A percentile compares a stretch with the other conserved stretches of the same genome.
phyloP scores from a whole-genome alignment of 2,113 vertebrate genomes.

The Echinops telfairi region DNA sequence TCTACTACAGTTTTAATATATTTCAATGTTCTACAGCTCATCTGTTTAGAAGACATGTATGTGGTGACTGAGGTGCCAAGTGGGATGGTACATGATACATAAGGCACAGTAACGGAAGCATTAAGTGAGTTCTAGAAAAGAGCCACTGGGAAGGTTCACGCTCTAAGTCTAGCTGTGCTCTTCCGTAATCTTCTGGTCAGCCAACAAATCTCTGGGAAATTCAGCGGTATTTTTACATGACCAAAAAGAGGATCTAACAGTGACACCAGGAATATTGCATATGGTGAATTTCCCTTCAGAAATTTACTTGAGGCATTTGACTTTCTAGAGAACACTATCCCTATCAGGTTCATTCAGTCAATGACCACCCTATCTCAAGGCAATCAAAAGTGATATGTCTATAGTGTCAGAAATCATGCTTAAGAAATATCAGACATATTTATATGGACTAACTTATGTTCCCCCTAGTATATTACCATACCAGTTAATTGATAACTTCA shows the following conservation, averaged over 20 bases:
- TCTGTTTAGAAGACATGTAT: background rate
- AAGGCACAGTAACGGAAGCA: background rate
- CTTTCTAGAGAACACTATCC: constrained; percentile 23
- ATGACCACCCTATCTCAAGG: constrained; percentile 50
- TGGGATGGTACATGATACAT: background rate
- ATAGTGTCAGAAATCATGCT: constrained; percentile 11
- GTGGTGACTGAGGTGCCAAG: background rate
- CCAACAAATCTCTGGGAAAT: constrained; percentile 25
- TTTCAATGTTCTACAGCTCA: constrained; percentile 23
- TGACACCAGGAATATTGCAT: constrained; percentile 27
- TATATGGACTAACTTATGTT: constrained; percentile 10
- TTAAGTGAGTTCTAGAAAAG: constrained; percentile 45
- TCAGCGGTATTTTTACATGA: background rate
- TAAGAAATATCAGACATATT: constrained; percentile 51
- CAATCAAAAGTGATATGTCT: constrained; percentile 52
- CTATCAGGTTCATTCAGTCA: constrained; percentile 50
- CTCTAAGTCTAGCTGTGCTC: background rate
- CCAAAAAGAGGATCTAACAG: constrained; percentile 52
- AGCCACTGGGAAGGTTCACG: background rate
- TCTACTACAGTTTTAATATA: background rate
- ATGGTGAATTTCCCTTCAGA: background rate
- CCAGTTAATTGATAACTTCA: constrained; percentile 36
- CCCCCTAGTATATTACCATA: background rate
- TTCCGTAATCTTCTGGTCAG: background rate
- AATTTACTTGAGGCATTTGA: constrained; percentile 51